These are phyloP conservation scores for Mechanitis mazaeus DNA, from an alignment of 2,888 invertebrate genomes.

Conservation along the genomic window DNA sequence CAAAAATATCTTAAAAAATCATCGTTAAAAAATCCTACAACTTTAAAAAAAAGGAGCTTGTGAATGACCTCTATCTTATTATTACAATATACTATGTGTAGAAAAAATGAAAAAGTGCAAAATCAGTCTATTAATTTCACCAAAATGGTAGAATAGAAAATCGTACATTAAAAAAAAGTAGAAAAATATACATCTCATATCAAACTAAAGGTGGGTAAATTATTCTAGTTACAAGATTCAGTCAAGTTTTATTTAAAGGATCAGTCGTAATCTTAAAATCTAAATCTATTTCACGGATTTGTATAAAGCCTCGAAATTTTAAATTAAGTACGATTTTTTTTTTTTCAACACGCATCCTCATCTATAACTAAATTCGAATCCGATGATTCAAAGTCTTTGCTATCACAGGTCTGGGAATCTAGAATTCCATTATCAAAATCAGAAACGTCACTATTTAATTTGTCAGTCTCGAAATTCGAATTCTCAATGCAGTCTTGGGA, in stretches of 20 bases:
- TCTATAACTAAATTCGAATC: slow-evolving; percentile 49
- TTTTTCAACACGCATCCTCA: slow-evolving; percentile 33
- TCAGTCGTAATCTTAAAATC: slow-evolving; percentile 14
- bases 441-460: slow-evolving; percentile 17
- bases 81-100: too few relatives aligned
- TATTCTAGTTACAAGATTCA: slow-evolving; percentile 16
- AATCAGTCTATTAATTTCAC: slow-evolving; percentile 7
- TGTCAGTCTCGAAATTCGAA: slow-evolving; percentile 15
- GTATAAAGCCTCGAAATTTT: slow-evolving; percentile 3
- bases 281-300: neutral
- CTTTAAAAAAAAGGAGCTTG: too few relatives aligned
- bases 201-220: slow-evolving; percentile 27
- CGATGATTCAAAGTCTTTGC: slow-evolving; percentile 41
- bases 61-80: too few relatives aligned
- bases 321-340: neutral
- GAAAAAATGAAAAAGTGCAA: neutral
- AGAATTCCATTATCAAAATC: slow-evolving; percentile 15
- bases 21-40: too few relatives aligned
- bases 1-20: too few relatives aligned
- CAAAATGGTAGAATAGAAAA: slow-evolving; percentile 14
- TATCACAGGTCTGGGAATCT: slow-evolving; percentile 32
- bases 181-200: slow-evolving; percentile 24
- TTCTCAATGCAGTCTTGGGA: slow-evolving; percentile 18
- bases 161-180: slow-evolving; percentile 13
- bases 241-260: slow-evolving; percentile 14